phyloP scores from a whole-genome alignment of 2,888 invertebrate species.

The Sepiola atlantica region DNA sequence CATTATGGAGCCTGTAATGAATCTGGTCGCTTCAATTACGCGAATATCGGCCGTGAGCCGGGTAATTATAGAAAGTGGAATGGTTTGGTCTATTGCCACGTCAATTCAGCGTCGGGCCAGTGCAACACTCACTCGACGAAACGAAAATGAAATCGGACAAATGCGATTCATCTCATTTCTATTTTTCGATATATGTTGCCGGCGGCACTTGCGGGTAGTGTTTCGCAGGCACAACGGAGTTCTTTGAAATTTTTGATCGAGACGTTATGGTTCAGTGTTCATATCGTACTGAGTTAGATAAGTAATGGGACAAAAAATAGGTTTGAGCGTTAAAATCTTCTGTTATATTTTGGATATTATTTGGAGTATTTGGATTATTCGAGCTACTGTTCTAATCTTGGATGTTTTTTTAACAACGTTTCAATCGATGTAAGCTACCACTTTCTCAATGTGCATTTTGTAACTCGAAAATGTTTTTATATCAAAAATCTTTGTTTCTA shows the following conservation, averaged over 20 bases:
- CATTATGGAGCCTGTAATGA: neutral
- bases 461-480: no score
- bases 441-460: no score
- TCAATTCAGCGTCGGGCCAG: neutral
- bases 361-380: no score
- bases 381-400: neutral
- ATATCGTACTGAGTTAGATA: neutral
- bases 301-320: no score
- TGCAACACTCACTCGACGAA: neutral
- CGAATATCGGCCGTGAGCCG: constrained; percentile 6
- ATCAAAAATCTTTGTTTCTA: no score
- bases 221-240: neutral
- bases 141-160: neutral
- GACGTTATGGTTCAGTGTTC: no score
- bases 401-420: neutral
- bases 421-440: neutral
- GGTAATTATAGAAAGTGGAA: neutral
- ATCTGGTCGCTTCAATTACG: constrained; percentile 32
- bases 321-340: no score
- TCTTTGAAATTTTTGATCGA: neutral
- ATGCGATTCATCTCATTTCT: neutral
- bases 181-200: neutral
- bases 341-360: no score
- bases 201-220: neutral
- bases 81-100: neutral